A percentile compares a stretch with the other conserved stretches of the same genome.
Evolutionary conservation across 1,140 invertebrate species (phyloP).

Genomic region (Pogonognathellus flavescens): DNA sequence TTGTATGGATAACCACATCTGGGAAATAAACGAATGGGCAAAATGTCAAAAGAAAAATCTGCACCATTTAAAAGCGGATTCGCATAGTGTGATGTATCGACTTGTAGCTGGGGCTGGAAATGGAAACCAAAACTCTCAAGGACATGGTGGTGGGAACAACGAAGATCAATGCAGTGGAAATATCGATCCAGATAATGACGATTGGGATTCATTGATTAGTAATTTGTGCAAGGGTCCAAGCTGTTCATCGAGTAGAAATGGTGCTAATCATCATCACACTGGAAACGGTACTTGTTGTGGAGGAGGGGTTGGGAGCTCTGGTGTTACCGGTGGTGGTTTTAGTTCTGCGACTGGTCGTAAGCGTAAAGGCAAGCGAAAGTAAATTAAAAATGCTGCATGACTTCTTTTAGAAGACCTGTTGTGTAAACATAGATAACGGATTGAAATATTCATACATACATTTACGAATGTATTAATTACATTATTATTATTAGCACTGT

Average conservation of each 20-base stretch:
- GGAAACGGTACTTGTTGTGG: slow-evolving; percentile 29
- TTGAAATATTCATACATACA: slow-evolving; percentile 1
- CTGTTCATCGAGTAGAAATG: slow-evolving; percentile 27
- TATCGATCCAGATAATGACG: slow-evolving; percentile 57
- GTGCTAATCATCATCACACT: slow-evolving; percentile 36
- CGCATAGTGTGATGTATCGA: slow-evolving; percentile 91
- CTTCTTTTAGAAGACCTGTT: background rate
- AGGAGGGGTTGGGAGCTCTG: slow-evolving; percentile 11
- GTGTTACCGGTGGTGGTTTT: background rate
- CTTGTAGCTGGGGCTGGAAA: slow-evolving; percentile 75
- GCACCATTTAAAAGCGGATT: slow-evolving; percentile 82
- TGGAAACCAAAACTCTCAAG: slow-evolving; percentile 2
- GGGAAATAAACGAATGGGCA: slow-evolving; percentile 96
- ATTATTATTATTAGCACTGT: slow-evolving; percentile 27
- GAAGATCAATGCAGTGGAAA: slow-evolving; percentile 25
- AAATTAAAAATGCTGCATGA: background rate
- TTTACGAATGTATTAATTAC: slow-evolving; percentile 2
- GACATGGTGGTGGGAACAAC: slow-evolving; percentile 9
- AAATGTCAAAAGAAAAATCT: slow-evolving; percentile 89
- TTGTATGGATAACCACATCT: slow-evolving; percentile 95
- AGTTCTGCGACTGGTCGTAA: slow-evolving; percentile 24
- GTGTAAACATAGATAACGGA: background rate
- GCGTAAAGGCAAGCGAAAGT: slow-evolving; percentile 34
- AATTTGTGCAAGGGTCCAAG: slow-evolving; percentile 60
- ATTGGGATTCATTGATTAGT: slow-evolving; percentile 65